Percentiles rank a stretch among this genome's conserved stretches.
phyloP scores from a whole-genome alignment of 2,888 invertebrate species.

The Archips xylosteana region DNA sequence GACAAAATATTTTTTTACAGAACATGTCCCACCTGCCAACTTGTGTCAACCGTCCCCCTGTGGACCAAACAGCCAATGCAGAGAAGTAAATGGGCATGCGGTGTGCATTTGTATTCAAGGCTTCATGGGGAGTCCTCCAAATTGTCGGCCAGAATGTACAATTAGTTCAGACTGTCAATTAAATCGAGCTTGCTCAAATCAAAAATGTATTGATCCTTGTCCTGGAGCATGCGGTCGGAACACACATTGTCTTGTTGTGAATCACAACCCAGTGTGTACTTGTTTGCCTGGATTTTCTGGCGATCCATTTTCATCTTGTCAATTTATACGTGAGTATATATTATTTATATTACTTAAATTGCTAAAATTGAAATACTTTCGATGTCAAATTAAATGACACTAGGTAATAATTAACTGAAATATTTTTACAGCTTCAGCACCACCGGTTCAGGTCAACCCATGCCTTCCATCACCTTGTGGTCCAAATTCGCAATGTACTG shows the following conservation, averaged over 20 bases:
- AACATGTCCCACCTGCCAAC: constrained; percentile 55
- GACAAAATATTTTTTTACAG: constrained; percentile 50
- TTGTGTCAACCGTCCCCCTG: constrained; percentile 84
- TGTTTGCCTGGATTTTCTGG: constrained; percentile 88
- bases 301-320: constrained; percentile 90
- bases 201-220: constrained; percentile 92
- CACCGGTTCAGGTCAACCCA: constrained; percentile 77
- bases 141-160: constrained; percentile 92
- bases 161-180: constrained; percentile 90
- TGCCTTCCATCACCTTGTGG: constrained; percentile 89
- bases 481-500: constrained; percentile 87
- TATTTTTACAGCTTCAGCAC: constrained; percentile 62
- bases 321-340: constrained; percentile 73
- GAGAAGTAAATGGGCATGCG: constrained; percentile 88
- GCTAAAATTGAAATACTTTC: neutral
- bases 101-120: constrained; percentile 90
- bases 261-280: constrained; percentile 88
- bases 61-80: constrained; percentile 91
- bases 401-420: neutral
- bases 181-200: constrained; percentile 90
- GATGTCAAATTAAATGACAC: neutral
- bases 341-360: neutral
- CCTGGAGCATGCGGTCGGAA: constrained; percentile 89
- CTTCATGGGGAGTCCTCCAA: constrained; percentile 89
- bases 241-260: constrained; percentile 86